phyloP scores from a whole-genome alignment of 2,797 vertebrate genomes.

The Rousettus madagascariensis region DNA sequence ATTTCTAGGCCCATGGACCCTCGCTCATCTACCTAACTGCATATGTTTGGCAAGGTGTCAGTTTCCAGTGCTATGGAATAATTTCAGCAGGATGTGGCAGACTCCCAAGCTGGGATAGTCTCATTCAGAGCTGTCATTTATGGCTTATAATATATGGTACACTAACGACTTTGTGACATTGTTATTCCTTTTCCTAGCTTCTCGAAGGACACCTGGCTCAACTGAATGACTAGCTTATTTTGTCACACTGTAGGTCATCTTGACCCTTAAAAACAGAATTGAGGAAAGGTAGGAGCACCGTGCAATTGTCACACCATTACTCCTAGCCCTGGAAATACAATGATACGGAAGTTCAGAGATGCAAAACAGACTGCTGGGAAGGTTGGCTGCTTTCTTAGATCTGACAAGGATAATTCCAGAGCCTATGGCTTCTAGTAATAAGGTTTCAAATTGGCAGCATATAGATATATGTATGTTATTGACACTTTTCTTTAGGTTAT shows the following conservation, averaged over 20 bases:
- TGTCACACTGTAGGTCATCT: conserved; percentile 70
- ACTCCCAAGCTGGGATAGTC: neutral
- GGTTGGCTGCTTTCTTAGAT: conserved; percentile 48
- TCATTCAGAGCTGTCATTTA: conserved; percentile 55
- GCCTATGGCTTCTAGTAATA: conserved; percentile 56
- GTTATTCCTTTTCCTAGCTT: conserved; percentile 63
- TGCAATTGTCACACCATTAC: conserved; percentile 68
- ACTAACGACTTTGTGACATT: conserved; percentile 44
- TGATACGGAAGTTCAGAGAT: conserved; percentile 65
- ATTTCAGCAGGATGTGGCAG: conserved; percentile 1
- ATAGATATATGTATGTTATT: conserved; percentile 12
- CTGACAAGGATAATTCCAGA: conserved; percentile 69
- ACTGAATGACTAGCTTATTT: conserved; percentile 63
- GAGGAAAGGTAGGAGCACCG: conserved; percentile 16
- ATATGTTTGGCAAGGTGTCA: neutral
- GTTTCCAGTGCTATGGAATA: neutral
- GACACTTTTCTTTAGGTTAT: conserved; percentile 42
- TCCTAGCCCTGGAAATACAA: conserved; percentile 41
- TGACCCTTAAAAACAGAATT: conserved; percentile 68
- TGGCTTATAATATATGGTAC: conserved; percentile 38
- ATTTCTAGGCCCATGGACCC: neutral
- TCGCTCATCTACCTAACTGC: neutral
- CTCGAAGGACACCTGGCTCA: conserved; percentile 70
- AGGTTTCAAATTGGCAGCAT: conserved; percentile 64
- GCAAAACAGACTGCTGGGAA: conserved; percentile 68